Base-by-base conservation (phyloP, 64 coral and sea anemone species). In the Porites lutea region DNA sequence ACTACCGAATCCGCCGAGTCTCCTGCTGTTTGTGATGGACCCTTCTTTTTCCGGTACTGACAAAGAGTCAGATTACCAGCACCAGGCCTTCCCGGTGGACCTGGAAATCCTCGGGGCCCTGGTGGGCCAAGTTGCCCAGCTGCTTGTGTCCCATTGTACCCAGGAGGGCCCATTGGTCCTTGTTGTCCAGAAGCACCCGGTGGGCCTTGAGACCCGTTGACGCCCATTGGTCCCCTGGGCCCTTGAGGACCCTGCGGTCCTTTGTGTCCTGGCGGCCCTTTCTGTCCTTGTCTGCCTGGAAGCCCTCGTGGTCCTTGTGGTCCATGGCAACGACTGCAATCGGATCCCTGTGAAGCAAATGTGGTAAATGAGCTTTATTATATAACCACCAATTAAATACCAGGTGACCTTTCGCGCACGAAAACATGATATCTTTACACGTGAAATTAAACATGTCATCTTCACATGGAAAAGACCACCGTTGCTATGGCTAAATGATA, bases 31-130 rank as follows among this genome's bases (percentile, higher is more conserved):
- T 91, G 82, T 63, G 53, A 3, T 4, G 74, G 9, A 0, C 75
- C 81, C 44, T 47, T 37, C 46, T 73, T 71, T 21, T 91, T 58
- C 13, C 63, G 62, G 74, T 95, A 89, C 57, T 91, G 57, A 74
- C 93, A 78, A 54, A 12, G 14, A 68, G 53, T 83, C 18, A 59
- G 1, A 58, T 72, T 45, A 54, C 89, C 49, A 27, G 58, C 2
- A 3, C 86, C 86, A 49, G 83, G 63, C 2, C 12, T 37, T 2
- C 83, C 83, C 9, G 58, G 63, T 14, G 76, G 88, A 48, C 83
- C 83, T 7, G 5, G 0, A 4, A 37, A 23, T 1, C 86, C 86
- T 62, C 54, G 86, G 0, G 48, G 13, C 8, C 48, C 73, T 2
- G 5, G 1, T 8, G 54, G 53, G 3, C 86, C 86, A 63, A 55